Base-by-base conservation (phyloP, 2,797 vertebrate genomes). In the Sebastes melanostomus region DNA sequence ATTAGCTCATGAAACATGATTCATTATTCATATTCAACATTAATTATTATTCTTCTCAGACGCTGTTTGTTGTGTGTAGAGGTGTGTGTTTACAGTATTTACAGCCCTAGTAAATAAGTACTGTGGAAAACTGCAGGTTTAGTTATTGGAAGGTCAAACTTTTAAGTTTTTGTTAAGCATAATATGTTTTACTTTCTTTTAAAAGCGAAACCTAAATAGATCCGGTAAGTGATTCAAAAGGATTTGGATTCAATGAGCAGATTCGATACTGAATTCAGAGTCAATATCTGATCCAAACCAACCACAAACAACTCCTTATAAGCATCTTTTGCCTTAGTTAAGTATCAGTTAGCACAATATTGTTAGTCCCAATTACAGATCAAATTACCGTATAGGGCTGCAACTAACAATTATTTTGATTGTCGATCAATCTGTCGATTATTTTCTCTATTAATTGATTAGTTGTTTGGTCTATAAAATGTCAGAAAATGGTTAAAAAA, bases 261-360 rank as follows among this genome's bases (percentile, higher is more conserved):
- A 54, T 72, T 42, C 34, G 34, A 79, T 69, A 27, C 38, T 82
- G 63, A 36, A 55, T 54, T 68, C 46, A 66, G 20, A 32, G 56
- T 14, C 38, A n/a, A 58, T n/a, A 46, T 34, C 55, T 59, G 13
- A 62, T 1, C 12, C 63, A 32, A 67, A 68, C 50, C 36, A 58
- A n/a, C 13, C 13, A 59, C 25, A 59, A 59, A 59, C 11, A 77
- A 56, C 52, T 52, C 59, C 32, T 29, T 52, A 72, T 13, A 12
- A 27, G 16, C 24, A 29, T 72, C 6, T 60, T 20, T 55, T 67
- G 4, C 24, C 55, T 10, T 60, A 65, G 59, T 69, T 78, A 27
- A 58, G 20, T 25, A 25, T 55, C 16, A 71, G 13, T 71, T 71
- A 66, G 54, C 11, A 50, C 24, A 52, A 50, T 18, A 12, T 12